Percentiles rank a stretch among this genome's conserved stretches.
Conservation (phyloP, 2,113 vertebrate species). For the Pangasianodon hypophthalmus region DNA sequence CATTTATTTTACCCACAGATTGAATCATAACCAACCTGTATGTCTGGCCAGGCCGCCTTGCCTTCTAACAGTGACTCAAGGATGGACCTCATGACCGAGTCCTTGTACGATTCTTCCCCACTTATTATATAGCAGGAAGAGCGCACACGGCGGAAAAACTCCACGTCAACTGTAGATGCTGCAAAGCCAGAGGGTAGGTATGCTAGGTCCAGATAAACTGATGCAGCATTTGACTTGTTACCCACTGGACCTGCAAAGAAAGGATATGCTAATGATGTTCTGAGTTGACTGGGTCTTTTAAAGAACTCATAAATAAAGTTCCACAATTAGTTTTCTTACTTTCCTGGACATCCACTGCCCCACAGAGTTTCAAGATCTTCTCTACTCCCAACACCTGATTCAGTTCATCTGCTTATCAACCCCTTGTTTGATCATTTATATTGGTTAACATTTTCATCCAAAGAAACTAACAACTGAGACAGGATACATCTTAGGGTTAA, state of each 20-base stretch:
- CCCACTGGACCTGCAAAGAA: constrained; percentile 43
- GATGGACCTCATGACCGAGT: constrained; percentile 76
- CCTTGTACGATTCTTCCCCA: constrained; percentile 82
- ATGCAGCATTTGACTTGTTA: constrained; percentile 33
- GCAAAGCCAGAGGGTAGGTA: constrained; percentile 84
- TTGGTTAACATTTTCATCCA: neutral
- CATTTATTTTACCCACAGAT: neutral
- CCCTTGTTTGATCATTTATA: neutral
- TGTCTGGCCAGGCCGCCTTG: constrained; percentile 81
- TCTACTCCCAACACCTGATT: neutral
- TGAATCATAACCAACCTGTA: constrained; percentile 74
- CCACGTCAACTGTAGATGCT: constrained; percentile 74
- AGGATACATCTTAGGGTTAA: neutral
- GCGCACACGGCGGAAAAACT: constrained; percentile 82
- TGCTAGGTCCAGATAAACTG: constrained; percentile 85
- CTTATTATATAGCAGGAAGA: constrained; percentile 90
- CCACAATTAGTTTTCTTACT: neutral
- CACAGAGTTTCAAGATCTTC: neutral
- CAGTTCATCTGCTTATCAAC: neutral
- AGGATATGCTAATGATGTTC: neutral
- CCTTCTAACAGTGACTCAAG: constrained; percentile 83
- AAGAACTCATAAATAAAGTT: neutral
- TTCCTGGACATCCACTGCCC: neutral
- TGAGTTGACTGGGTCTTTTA: neutral
- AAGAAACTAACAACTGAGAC: neutral